Percentiles rank a stretch among this genome's conserved stretches.
Evolutionary conservation across 2,888 invertebrate species (phyloP).

Genomic region (Polymixis flavicincta): DNA sequence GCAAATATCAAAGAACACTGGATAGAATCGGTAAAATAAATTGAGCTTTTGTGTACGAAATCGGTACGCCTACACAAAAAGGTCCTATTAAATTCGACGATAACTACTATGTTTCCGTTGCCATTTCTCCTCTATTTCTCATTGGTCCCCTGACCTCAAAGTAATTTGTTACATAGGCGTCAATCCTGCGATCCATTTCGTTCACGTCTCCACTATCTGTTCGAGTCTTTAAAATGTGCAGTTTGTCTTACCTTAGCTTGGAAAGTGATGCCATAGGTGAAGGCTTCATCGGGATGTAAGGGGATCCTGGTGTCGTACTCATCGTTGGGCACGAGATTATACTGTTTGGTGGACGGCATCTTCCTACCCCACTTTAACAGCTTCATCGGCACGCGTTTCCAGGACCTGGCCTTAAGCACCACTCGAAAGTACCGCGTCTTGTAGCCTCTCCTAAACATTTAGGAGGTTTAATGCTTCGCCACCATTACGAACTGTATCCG

Average conservation of each 20-base stretch:
- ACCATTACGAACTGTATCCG: slow-evolving; percentile 43
- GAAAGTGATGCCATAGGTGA: slow-evolving; percentile 98
- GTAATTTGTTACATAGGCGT: slow-evolving; percentile 41
- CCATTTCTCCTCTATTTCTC: slow-evolving; percentile 34
- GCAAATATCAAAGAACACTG: slow-evolving; percentile 14
- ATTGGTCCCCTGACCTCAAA: slow-evolving; percentile 30
- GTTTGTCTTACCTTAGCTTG: slow-evolving; percentile 96
- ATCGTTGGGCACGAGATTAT: slow-evolving; percentile 98
- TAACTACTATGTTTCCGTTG: slow-evolving; percentile 15
- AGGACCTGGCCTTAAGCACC: slow-evolving; percentile 80
- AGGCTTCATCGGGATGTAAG: slow-evolving; percentile 99
- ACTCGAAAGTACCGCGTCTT: slow-evolving; percentile 84
- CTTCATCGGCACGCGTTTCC: slow-evolving; percentile 86
- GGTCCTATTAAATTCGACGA: slow-evolving; percentile 24
- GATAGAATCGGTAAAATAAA: slow-evolving; percentile 12
- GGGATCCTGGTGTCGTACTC: slow-evolving; percentile 99
- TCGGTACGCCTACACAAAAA: slow-evolving; percentile 6
- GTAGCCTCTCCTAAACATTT: slow-evolving; percentile 84
- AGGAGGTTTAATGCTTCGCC: slow-evolving; percentile 70
- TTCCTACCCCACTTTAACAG: slow-evolving; percentile 88
- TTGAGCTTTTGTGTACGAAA: neutral
- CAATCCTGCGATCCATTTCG: slow-evolving; percentile 44
- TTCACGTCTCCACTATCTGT: slow-evolving; percentile 22
- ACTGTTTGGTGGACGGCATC: slow-evolving; percentile 97
- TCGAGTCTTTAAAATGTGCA: slow-evolving; percentile 11